phyloP scores from a whole-genome alignment of 2,797 vertebrate genomes.

The Allobates femoralis region DNA sequence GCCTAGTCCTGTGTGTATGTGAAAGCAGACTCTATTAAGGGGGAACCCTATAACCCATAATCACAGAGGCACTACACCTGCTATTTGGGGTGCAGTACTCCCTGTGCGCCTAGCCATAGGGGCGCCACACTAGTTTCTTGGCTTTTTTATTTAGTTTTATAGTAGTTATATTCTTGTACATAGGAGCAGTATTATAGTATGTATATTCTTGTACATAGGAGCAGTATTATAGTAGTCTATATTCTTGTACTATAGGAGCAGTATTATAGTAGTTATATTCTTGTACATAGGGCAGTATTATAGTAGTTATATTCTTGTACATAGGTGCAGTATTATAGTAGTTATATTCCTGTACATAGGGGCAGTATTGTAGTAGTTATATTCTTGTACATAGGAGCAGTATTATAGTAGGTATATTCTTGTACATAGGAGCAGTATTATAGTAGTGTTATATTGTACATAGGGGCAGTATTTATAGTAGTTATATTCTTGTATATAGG shows the following conservation, averaged over 20 bases:
- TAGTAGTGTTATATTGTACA: conserved; percentile 13
- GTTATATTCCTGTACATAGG: conserved; percentile 14
- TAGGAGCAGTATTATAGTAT: conserved; percentile 12
- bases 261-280: conserved; percentile 9
- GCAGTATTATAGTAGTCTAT: neutral
- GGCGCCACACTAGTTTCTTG: too few species aligned
- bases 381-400: neutral
- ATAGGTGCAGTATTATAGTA: conserved; percentile 15
- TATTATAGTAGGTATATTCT: neutral
- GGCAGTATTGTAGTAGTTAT: too few species aligned
- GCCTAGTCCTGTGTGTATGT: too few species aligned
- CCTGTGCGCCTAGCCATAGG: too few species aligned
- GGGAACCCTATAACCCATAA: too few species aligned
- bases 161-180: too few species aligned
- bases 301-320: neutral
- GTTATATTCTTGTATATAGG: conserved; percentile 17
- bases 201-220: conserved; percentile 1
- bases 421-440: neutral
- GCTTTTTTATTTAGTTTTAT: too few species aligned
- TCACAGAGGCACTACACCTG: too few species aligned
- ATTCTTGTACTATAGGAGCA: too few species aligned
- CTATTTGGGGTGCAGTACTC: too few species aligned
- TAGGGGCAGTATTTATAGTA: conserved; percentile 10
- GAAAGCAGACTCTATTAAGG: too few species aligned
- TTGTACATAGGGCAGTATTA: conserved; percentile 2